phyloP scores from a whole-genome alignment of 2,888 invertebrate genomes.

The Aleiodes testaceus region DNA sequence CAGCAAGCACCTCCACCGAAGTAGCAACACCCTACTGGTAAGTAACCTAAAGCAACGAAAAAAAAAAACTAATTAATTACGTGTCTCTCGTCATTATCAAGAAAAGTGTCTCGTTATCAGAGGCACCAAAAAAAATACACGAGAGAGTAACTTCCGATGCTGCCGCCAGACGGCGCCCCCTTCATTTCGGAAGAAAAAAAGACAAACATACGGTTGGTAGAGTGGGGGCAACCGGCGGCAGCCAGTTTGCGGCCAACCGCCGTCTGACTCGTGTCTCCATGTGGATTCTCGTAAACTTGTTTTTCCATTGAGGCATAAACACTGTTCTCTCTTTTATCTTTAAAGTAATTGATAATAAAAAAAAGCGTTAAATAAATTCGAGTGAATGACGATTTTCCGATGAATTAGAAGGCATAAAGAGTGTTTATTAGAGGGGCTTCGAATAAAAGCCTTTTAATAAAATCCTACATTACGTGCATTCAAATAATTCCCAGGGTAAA shows the following conservation, averaged over 20 bases:
- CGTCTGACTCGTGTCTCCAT: conserved; percentile 46
- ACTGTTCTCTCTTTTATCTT: not conserved
- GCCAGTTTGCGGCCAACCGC: conserved; percentile 61
- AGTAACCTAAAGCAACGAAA: conserved; percentile 52
- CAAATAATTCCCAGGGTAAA: conserved; percentile 16
- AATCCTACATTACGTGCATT: not conserved
- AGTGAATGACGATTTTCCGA: too few species aligned
- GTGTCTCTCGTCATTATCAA: too few species aligned
- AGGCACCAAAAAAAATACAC: not conserved
- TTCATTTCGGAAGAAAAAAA: conserved; percentile 40
- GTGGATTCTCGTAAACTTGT: conserved; percentile 4
- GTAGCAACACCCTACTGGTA: conserved; percentile 57
- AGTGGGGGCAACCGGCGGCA: conserved; percentile 52
- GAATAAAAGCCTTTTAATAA: not conserved
- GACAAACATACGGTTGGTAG: conserved; percentile 31
- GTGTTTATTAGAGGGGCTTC: not conserved
- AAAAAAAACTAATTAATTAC: too few species aligned
- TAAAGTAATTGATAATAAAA: not conserved
- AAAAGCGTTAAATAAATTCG: not conserved
- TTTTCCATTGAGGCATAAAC: not conserved
- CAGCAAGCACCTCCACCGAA: conserved; percentile 55
- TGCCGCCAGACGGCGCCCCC: conserved; percentile 30
- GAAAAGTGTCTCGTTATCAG: not conserved
- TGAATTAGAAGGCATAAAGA: too few species aligned
- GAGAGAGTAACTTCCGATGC: not conserved